A percentile compares a stretch with the other conserved stretches of the same genome.
These are phyloP conservation scores for Hydropsyche tenuis DNA, from an alignment of 1,140 invertebrate species.

Conservation along the genomic window DNA sequence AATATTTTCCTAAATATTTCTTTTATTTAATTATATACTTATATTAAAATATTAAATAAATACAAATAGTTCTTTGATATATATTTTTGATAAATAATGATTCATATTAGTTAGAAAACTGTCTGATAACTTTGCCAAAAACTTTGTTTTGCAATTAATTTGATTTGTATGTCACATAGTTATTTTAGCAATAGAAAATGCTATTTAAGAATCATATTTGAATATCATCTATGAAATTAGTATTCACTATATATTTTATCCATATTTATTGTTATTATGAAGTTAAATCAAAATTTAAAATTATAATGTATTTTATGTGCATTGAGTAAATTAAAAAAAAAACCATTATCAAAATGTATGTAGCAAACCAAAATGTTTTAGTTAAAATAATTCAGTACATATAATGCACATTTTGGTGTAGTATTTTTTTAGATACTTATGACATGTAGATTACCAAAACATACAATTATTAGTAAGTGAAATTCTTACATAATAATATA, in stretches of 20 bases:
- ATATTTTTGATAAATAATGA: background rate
- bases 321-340: constrained; percentile 16
- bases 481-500: constrained; percentile 17
- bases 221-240: constrained; percentile 8
- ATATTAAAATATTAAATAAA: constrained; percentile 11
- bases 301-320: background rate
- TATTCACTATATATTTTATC: constrained; percentile 15
- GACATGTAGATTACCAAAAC: constrained; percentile 57
- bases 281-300: background rate
- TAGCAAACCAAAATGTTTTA: constrained; percentile 23
- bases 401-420: constrained; percentile 59
- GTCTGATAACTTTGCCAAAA: constrained; percentile 8
- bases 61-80: constrained; percentile 2
- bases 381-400: constrained; percentile 51
- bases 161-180: constrained; percentile 17
- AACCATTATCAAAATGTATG: constrained; percentile 20
- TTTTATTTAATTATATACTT: constrained; percentile 1
- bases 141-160: constrained; percentile 22
- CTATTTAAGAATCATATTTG: background rate
- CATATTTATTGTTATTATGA: constrained; percentile 20
- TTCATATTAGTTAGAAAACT: constrained; percentile 1
- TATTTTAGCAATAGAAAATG: constrained; percentile 25
- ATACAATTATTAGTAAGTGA: constrained; percentile 56
- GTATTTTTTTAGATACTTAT: constrained; percentile 48
- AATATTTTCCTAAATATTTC: constrained; percentile 9